These are phyloP conservation scores for Ladona fulva DNA, from an alignment of 1,140 invertebrate genomes.

Conservation along the genomic window DNA sequence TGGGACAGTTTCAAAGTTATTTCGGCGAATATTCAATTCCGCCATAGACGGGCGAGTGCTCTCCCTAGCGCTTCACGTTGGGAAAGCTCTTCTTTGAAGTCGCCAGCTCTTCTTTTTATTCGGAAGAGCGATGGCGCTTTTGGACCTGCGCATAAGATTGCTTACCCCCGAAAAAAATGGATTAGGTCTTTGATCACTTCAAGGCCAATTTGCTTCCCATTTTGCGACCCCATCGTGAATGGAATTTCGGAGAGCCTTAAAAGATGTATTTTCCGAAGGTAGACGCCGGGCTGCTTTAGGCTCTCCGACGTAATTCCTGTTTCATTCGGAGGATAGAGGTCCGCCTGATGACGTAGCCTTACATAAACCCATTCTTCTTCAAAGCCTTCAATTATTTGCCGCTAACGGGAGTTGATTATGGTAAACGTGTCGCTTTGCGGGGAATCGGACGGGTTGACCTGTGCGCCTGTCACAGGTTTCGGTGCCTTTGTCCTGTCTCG, in stretches of 20 bases:
- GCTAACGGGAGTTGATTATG: no score
- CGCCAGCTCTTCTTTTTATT: not conserved
- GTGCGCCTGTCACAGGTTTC: no score
- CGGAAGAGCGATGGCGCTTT: not conserved
- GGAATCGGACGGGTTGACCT: no score
- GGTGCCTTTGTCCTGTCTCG: no score
- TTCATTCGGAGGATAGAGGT: no score
- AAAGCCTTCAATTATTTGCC: no score
- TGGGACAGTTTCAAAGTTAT: slow-evolving; percentile 2
- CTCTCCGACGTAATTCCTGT: no score
- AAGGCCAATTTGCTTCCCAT: slow-evolving; percentile 3
- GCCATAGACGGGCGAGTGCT: not conserved
- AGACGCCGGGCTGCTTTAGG: no score
- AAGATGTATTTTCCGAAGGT: not conserved
- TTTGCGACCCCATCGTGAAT: not conserved
- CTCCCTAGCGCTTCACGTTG: not conserved
- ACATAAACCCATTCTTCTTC: no score
- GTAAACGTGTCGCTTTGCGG: no score
- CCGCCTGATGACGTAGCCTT: no score
- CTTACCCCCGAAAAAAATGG: not conserved
- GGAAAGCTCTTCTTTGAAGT: not conserved
- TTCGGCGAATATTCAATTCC: slow-evolving; percentile 2
- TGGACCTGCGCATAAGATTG: not conserved
- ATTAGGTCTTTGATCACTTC: not conserved
- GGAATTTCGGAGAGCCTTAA: not conserved